A percentile compares a stretch with the other conserved stretches of the same genome.
These are phyloP conservation scores for Paratrypauchen microcephalus DNA, from an alignment of 2,797 vertebrate genomes.

Conservation along the genomic window DNA sequence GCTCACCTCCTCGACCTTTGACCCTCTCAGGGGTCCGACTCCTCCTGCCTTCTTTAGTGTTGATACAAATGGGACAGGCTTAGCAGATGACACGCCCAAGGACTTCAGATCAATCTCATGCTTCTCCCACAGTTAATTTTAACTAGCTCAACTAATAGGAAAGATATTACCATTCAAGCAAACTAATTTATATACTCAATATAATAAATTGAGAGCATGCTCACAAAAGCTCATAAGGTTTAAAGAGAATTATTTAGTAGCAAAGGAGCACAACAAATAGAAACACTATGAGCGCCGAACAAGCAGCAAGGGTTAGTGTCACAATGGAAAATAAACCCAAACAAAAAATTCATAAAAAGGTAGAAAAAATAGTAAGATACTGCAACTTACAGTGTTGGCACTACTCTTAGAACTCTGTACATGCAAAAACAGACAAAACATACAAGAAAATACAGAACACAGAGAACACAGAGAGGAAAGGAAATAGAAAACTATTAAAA, in stretches of 20 bases:
- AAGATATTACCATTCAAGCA: conserved; percentile 34
- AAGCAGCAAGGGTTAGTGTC: conserved; percentile 61
- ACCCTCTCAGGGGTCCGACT: conserved; percentile 75
- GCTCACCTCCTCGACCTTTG: conserved; percentile 78
- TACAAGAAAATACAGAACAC: conserved; percentile 83
- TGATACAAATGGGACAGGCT: conserved; percentile 76
- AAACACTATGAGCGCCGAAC: conserved; percentile 66
- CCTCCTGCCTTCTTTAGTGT: conserved; percentile 77
- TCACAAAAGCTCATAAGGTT: conserved; percentile 32
- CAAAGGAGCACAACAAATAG: conserved; percentile 57
- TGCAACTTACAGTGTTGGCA: conserved; percentile 93
- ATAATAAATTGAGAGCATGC: conserved; percentile 36
- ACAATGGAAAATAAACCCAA: conserved; percentile 53
- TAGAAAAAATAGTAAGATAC: conserved; percentile 71
- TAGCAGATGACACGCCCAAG: conserved; percentile 63
- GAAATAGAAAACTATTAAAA: conserved; percentile 75
- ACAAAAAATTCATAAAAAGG: conserved; percentile 47
- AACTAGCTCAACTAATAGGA: background rate
- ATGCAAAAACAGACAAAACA: conserved; percentile 91
- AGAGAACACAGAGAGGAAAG: conserved; percentile 76
- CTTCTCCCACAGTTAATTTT: conserved; percentile 17
- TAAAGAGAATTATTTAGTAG: conserved; percentile 48
- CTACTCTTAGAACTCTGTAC: conserved; percentile 99
- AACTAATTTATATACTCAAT: conserved; percentile 30
- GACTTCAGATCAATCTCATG: conserved; percentile 47